A percentile compares a stretch with the other conserved stretches of the same genome.
phyloP scores from a whole-genome alignment of 2,797 vertebrate genomes.

The Rhinatrema bivittatum region DNA sequence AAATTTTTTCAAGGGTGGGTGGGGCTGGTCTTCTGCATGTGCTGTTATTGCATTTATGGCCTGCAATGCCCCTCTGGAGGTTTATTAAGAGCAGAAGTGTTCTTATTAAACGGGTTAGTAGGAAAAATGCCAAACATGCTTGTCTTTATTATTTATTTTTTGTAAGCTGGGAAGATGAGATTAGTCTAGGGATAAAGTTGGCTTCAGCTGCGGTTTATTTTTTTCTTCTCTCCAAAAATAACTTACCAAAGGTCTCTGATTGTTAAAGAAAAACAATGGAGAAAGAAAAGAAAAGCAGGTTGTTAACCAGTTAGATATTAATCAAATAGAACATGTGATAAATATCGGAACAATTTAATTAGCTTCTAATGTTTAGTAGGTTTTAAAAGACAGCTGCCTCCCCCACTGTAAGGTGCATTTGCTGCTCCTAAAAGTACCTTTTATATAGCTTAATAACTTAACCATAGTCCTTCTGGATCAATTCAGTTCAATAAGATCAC shows the following conservation, averaged over 20 bases:
- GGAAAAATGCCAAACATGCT: conserved; percentile 72
- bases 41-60: conserved; percentile 24
- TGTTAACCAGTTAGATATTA: conserved; percentile 7
- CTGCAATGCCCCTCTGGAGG: conserved; percentile 27
- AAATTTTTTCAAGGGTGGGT: conserved; percentile 21
- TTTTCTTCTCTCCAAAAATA: conserved; percentile 33
- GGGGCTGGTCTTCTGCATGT: conserved; percentile 28
- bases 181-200: conserved; percentile 67
- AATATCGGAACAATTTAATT: no score
- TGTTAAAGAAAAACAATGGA: conserved; percentile 67
- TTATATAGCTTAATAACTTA: no score
- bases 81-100: conserved; percentile 29
- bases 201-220: conserved; percentile 4
- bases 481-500: no score
- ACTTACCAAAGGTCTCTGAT: conserved; percentile 99
- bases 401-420: no score
- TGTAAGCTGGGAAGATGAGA: conserved; percentile 70
- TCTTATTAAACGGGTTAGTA: conserved; percentile 50
- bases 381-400: no score
- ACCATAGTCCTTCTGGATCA: no score
- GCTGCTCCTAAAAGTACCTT: no score
- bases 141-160: no score
- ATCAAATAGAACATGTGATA: no score
- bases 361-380: no score
- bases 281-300: conserved; percentile 54